Evolutionary conservation across 2,113 vertebrate genomes (phyloP), one percentile per base, ranked within the genome.

Genomic region (Myodes glareolus): DNA sequence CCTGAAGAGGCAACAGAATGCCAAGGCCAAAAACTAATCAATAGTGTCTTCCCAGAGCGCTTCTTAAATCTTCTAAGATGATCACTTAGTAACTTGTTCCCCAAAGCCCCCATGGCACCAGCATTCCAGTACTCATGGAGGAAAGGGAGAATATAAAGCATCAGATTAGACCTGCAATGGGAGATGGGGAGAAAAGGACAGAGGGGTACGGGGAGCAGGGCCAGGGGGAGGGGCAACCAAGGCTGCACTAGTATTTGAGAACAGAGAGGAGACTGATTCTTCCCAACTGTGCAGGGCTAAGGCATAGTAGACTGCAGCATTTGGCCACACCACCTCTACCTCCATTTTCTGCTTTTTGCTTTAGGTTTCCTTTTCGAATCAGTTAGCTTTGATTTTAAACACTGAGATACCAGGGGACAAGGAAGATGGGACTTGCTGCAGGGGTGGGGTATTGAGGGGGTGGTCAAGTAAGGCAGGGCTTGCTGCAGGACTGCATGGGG

Each of bases 311-410:
- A 87, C 0, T 36, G 12, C 21, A 77, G 82, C 39, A 73, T 61
- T 47, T 42, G 21, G 25, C 77, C 10, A 76, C 42, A 50, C 31
- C 36, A 36, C 5, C 42, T 7, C 19, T n/a, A 33, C 25, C n/a
- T 90, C 36, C 23, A 16, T 29, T 91, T 29, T 27, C 88, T 76
- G 25, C 3, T 45, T 33, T 80, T 70, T 36, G 16, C 73, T 76
- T 96, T 84, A 63, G 73, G 85, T 85, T 91, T 94, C 82, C 70
- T 88, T 89, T 96, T 73, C 58, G 73, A 92, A 92, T 81, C 52
- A 52, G 47, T 89, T 55, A 23, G 65, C 39, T 50, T 82, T 80
- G 47, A 88, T 76, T 81, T 95, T 29, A 45, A 82, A 82, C 72
- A 50, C 23, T 10, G 67, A 88, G n/a, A 31, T 93, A 47, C 33